A percentile compares a stretch with the other conserved stretches of the same genome.
Conservation (phyloP, 2,113 vertebrate species). For the Noctilio leporinus region DNA sequence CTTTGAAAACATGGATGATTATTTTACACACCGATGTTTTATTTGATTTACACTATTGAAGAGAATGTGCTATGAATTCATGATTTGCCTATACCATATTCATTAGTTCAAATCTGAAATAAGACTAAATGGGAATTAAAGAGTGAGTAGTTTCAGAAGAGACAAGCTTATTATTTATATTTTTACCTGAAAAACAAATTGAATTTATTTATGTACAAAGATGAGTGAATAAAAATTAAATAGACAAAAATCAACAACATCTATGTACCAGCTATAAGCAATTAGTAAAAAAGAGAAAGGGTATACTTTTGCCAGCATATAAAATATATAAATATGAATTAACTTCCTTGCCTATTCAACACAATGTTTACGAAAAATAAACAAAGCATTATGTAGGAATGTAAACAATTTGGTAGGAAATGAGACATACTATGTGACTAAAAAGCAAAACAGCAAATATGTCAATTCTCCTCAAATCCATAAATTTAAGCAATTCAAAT, state of each 20-base stretch:
- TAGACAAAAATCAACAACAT: neutral
- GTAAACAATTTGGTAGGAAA: neutral
- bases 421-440: neutral
- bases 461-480: neutral
- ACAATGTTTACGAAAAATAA: neutral
- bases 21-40: neutral
- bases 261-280: neutral
- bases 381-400: neutral
- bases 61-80: neutral
- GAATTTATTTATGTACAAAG: neutral
- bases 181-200: neutral
- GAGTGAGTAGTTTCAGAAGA: neutral
- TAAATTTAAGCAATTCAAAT: slow-evolving; percentile 8
- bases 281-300: neutral
- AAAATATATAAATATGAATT: neutral
- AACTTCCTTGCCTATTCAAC: neutral
- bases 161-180: neutral
- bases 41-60: neutral
- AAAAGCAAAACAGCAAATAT: neutral
- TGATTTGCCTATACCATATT: neutral
- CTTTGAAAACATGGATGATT: neutral
- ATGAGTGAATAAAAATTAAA: slow-evolving; percentile 19
- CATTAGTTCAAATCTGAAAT: neutral
- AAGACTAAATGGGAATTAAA: neutral
- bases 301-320: neutral